These are phyloP conservation scores for Adelges cooleyi DNA, from an alignment of 1,140 invertebrate species.

Conservation along the genomic window DNA sequence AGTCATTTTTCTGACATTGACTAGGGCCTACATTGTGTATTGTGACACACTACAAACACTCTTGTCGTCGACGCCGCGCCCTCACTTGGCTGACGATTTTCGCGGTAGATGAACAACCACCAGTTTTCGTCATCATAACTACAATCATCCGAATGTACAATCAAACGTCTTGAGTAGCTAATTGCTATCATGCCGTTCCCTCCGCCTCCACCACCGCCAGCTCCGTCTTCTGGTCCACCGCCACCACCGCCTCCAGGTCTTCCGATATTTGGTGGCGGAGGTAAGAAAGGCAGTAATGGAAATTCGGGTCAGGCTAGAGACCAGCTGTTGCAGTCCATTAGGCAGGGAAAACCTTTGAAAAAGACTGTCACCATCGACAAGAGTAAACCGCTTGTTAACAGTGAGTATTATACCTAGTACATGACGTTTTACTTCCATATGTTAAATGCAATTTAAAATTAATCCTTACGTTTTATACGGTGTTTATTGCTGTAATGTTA, in stretches of 20 bases:
- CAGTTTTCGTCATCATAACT: too few relatives aligned
- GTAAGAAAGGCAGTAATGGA: slow-evolving; percentile 38
- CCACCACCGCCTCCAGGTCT: slow-evolving; percentile 49
- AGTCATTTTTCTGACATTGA: neutral
- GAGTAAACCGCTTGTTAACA: slow-evolving; percentile 63
- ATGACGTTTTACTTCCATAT: neutral
- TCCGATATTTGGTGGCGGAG: slow-evolving; percentile 42
- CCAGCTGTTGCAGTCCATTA: slow-evolving; percentile 66
- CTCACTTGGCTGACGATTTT: neutral
- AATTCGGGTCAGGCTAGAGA: slow-evolving; percentile 44
- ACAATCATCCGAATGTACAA: too few relatives aligned
- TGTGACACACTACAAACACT: neutral
- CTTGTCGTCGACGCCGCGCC: neutral
- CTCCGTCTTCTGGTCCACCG: slow-evolving; percentile 28
- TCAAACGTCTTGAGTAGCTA: too few relatives aligned
- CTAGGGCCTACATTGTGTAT: neutral
- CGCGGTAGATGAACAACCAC: too few relatives aligned
- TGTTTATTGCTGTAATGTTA: neutral
- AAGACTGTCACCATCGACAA: slow-evolving; percentile 80
- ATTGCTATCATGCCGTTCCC: slow-evolving; percentile 2
- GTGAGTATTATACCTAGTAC: slow-evolving; percentile 41
- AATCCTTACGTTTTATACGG: too few relatives aligned
- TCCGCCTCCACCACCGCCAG: slow-evolving; percentile 10
- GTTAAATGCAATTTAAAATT: too few relatives aligned
- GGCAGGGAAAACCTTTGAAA: slow-evolving; percentile 66